phyloP scores from a whole-genome alignment of 2,113 vertebrate species.

The Trogon melanurus region DNA sequence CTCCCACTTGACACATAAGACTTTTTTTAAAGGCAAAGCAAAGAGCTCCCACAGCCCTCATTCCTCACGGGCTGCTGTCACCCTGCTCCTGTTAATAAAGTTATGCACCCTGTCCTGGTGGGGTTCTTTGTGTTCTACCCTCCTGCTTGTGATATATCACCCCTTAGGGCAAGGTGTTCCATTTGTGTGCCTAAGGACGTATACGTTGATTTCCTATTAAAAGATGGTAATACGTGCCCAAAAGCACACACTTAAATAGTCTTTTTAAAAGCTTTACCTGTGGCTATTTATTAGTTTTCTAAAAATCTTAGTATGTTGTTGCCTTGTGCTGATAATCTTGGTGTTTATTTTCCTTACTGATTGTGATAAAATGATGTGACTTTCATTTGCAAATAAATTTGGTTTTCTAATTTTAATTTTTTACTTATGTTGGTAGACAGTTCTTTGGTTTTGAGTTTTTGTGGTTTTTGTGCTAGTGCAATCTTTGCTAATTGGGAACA shows the following conservation, averaged over 20 bases:
- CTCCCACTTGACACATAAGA: not conserved
- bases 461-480: not conserved
- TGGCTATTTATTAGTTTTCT: not conserved
- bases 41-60: not conserved
- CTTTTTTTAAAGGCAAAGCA: not conserved
- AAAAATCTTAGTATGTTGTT: not conserved
- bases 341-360: not conserved
- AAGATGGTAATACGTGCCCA: not conserved
- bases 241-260: not conserved
- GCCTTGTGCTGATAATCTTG: not conserved
- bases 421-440: not conserved
- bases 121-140: not conserved
- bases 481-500: not conserved
- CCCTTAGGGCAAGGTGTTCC: not conserved
- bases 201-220: not conserved
- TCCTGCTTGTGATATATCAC: not conserved
- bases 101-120: fast-evolving
- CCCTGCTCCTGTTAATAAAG: not conserved
- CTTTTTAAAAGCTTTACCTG: not conserved
- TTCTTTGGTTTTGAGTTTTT: not conserved
- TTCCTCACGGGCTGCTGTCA: fast-evolving
- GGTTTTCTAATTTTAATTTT: not conserved
- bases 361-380: not conserved
- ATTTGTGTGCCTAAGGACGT: not conserved
- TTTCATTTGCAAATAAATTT: not conserved